A percentile compares a stretch with the other conserved stretches of the same genome.
Conservation (phyloP, 1,140 invertebrate species). For the Coptotermes formosanus region DNA sequence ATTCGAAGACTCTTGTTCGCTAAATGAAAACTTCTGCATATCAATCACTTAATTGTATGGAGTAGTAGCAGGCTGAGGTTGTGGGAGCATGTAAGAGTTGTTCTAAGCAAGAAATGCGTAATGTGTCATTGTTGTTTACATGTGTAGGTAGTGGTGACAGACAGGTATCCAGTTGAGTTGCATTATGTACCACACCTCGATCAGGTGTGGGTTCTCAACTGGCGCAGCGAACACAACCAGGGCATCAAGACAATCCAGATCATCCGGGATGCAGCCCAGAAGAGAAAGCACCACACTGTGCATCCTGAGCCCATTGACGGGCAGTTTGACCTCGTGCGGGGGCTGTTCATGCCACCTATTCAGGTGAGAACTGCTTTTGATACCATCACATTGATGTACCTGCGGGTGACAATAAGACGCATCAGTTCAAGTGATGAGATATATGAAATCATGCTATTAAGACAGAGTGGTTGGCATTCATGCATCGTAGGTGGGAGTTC, state of each 20-base stretch:
- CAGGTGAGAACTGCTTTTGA: constrained; percentile 44
- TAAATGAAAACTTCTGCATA: no score
- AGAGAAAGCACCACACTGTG: constrained; percentile 73
- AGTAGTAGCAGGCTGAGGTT: no score
- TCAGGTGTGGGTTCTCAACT: constrained; percentile 79
- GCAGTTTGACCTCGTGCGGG: constrained; percentile 73
- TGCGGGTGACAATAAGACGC: no score
- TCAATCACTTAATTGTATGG: no score
- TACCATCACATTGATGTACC: no score
- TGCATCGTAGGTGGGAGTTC: no score
- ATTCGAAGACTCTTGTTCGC: no score
- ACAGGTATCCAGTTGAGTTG: constrained; percentile 71
- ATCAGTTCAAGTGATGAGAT: no score
- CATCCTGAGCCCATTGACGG: constrained; percentile 79
- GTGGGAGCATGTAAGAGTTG: no score
- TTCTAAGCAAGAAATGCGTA: no score
- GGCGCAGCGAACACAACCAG: constrained; percentile 57
- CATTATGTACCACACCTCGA: constrained; percentile 72
- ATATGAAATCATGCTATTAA: no score
- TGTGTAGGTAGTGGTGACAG: constrained; percentile 67
- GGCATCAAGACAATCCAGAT: constrained; percentile 74
- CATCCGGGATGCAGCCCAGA: constrained; percentile 72
- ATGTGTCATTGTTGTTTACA: neutral
- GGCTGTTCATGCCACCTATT: constrained; percentile 66
- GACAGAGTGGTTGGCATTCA: no score